Base-by-base conservation (phyloP, 1,140 invertebrate species). In the Pachyrhynchus sulphureomaculatus region DNA sequence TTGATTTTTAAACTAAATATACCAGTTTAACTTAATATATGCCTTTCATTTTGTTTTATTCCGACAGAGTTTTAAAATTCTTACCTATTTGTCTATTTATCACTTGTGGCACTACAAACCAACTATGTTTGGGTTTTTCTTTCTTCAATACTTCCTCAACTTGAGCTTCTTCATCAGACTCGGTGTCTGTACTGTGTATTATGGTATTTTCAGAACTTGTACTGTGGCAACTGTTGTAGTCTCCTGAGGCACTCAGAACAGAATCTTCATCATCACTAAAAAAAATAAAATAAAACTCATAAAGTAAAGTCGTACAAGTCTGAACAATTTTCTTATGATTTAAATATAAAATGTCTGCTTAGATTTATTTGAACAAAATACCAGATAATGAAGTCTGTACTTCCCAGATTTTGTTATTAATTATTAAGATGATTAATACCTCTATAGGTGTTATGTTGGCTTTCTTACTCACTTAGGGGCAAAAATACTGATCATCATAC, bases 71-170 rank as follows among this genome's bases (percentile, higher is more conserved):
- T n/a, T n/a, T n/a, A n/a, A n/a, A n/a, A n/a, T n/a, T n/a, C 18
- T 59, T 17, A 60, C 60, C 60, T 52, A 62, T 77, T 76, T 90
- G 85, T 34, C 87, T 79, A 66, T 82, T 82, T 39, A 82, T 73
- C 57, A 87, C 66, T 76, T 87, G 85, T 69, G 79, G 74, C 51
- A 82, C 68, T 18, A 88, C 79, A 58, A 80, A 82, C 83, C 87
- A 91, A 26, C 83, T 86, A 55, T 88, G 84, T 68, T 82, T 86
- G 1, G 87, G 87, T 72, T 80, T 83, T 37, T 78, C 68, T 70
- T 86, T 86, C 32, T 77, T 72, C 17, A 87, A 71, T 20, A 84
- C 81, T 0, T 62, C 53, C 21, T 55, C 13, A 17, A 75, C 69
- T 12, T 81, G 81, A 37, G 73, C 74, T 45, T 80, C 78, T 10